Evolutionary conservation across 2,797 vertebrate species (phyloP).

Genomic region (Glossophaga mutica): DNA sequence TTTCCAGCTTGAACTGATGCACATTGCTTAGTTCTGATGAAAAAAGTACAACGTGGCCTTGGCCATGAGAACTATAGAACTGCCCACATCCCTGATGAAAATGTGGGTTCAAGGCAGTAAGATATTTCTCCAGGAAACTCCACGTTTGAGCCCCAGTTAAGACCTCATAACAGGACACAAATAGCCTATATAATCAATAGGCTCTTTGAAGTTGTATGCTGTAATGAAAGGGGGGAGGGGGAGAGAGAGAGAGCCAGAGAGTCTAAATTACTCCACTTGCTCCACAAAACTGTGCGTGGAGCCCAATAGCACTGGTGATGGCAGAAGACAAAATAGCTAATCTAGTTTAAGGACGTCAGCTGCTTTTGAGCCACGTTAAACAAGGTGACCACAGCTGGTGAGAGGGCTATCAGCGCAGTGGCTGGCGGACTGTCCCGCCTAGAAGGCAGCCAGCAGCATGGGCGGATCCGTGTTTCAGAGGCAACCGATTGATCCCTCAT

Average conservation of each 20-base stretch:
- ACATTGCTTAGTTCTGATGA: background rate
- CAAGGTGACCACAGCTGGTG: background rate
- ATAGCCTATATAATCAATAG: background rate
- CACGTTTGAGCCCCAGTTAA: background rate
- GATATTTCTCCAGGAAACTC: background rate
- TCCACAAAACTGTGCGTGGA: background rate
- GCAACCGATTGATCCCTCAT: background rate
- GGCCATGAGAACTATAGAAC: background rate
- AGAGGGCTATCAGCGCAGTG: background rate
- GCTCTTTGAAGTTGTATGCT: background rate
- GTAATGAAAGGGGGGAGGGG: background rate
- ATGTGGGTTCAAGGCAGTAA: background rate
- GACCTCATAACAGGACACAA: background rate
- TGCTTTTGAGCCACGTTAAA: conserved; percentile 14
- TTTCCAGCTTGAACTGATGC: background rate
- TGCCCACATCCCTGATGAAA: background rate
- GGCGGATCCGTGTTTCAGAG: background rate
- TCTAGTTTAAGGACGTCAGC: background rate
- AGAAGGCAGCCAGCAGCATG: background rate
- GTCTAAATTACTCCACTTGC: background rate
- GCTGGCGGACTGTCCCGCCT: background rate
- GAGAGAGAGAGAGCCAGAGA: background rate
- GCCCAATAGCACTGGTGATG: background rate
- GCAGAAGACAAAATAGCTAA: background rate
- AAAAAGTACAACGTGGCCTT: background rate